Percentiles rank a stretch among this genome's conserved stretches.
phyloP scores from a whole-genome alignment of 2,888 invertebrate species.

The Neoscelio sp. region DNA sequence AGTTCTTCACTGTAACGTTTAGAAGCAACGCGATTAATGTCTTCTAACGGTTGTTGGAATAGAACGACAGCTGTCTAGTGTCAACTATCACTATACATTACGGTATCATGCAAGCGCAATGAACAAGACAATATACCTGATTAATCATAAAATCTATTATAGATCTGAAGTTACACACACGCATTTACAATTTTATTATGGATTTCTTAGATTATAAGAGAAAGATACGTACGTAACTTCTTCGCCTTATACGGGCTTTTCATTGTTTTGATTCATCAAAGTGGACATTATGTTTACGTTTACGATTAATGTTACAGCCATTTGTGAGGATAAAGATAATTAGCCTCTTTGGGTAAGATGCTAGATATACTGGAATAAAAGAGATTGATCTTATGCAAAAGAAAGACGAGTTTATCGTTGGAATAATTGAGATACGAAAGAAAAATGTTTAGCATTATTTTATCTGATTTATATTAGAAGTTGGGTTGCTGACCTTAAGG shows the following conservation, averaged over 20 bases:
- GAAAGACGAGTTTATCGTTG: too few relatives aligned
- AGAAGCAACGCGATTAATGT: conserved; percentile 29
- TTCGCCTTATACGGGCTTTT: conserved; percentile 25
- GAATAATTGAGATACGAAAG: too few relatives aligned
- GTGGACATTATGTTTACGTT: neutral
- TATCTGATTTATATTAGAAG: too few relatives aligned
- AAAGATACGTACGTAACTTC: conserved; percentile 41
- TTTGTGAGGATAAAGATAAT: conserved; percentile 40
- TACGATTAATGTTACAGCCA: conserved; percentile 6
- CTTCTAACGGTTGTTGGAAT: conserved; percentile 19
- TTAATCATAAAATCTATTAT: conserved; percentile 57
- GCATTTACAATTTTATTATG: conserved; percentile 31
- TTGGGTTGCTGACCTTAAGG: too few relatives aligned
- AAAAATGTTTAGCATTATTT: too few relatives aligned
- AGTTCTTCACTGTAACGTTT: conserved; percentile 55
- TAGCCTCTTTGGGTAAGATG: too few relatives aligned
- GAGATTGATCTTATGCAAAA: too few relatives aligned
- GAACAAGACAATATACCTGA: conserved; percentile 40
- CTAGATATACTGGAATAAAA: too few relatives aligned
- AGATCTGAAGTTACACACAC: conserved; percentile 32
- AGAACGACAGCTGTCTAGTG: conserved; percentile 47
- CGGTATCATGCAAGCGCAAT: conserved; percentile 27
- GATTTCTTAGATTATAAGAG: conserved; percentile 45
- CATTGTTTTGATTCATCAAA: conserved; percentile 44
- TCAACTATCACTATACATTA: conserved; percentile 50